Conservation (phyloP, 1,140 invertebrate genomes). For the Cydia strobilella region DNA sequence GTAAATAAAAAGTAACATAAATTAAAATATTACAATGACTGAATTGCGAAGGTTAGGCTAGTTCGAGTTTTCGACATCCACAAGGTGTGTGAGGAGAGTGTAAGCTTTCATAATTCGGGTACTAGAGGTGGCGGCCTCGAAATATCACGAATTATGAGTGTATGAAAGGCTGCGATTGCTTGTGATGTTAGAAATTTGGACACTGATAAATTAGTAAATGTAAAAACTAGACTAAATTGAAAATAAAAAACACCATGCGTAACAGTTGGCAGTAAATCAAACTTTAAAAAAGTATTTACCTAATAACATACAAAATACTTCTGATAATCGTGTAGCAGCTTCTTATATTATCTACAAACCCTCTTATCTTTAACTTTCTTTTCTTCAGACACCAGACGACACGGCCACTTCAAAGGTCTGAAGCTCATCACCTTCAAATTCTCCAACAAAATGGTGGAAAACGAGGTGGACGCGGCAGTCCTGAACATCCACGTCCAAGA, state of each 20-base stretch:
- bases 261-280: too few species aligned
- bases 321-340: not conserved
- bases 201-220: not conserved
- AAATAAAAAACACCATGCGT: not conserved
- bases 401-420: slow-evolving; percentile 74
- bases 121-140: slow-evolving; percentile 26
- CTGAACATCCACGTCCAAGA: slow-evolving; percentile 81
- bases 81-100: slow-evolving; percentile 5
- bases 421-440: slow-evolving; percentile 81
- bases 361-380: slow-evolving; percentile 27
- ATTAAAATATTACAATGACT: slow-evolving; percentile 12
- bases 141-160: slow-evolving; percentile 19
- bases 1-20: not conserved
- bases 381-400: slow-evolving; percentile 67
- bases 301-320: too few species aligned
- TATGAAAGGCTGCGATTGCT: not conserved
- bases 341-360: slow-evolving; percentile 19
- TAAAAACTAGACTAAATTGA: not conserved
- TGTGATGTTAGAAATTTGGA: slow-evolving; percentile 25
- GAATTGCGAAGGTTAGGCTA: slow-evolving; percentile 4
- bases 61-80: not conserved
- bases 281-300: too few species aligned
- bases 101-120: slow-evolving; percentile 4
- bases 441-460: slow-evolving; percentile 79
- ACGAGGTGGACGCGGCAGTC: slow-evolving; percentile 78